phyloP scores from a whole-genome alignment of 2,797 vertebrate genomes.

The Micropoecilia bifurca region DNA sequence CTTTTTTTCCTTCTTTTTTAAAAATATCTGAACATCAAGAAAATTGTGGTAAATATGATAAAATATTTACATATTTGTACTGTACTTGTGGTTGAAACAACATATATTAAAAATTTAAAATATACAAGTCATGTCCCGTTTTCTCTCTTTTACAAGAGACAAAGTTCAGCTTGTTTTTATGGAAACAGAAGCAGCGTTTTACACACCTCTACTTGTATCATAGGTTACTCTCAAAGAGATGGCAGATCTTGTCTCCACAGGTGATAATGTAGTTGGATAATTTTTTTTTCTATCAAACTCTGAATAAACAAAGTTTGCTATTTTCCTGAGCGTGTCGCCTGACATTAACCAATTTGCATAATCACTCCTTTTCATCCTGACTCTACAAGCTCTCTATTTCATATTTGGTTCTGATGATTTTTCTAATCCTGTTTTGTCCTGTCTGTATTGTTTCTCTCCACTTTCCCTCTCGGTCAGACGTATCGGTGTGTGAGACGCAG shows the following conservation, averaged over 20 bases:
- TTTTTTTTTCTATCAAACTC: conserved; percentile 20
- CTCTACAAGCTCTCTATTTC: conserved; percentile 23
- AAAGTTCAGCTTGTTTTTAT: background rate
- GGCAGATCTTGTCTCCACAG: conserved; percentile 16
- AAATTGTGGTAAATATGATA: too few species aligned
- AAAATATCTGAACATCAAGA: too few species aligned
- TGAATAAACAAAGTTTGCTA: conserved; percentile 33
- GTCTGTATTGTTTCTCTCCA: conserved; percentile 49
- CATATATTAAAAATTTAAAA: background rate
- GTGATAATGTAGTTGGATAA: conserved; percentile 12
- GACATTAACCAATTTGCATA: conserved; percentile 46
- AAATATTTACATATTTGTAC: background rate
- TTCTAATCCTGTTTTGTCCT: conserved; percentile 37
- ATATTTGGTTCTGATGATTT: background rate
- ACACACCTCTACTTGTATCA: conserved; percentile 9
- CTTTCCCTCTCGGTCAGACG: conserved; percentile 50
- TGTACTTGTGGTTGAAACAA: background rate
- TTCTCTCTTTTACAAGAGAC: background rate
- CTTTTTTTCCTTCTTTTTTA: too few species aligned
- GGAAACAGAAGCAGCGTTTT: background rate
- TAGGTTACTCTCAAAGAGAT: conserved; percentile 26
- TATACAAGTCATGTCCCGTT: background rate
- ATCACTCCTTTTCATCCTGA: conserved; percentile 17
- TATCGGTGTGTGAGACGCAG: conserved; percentile 72
- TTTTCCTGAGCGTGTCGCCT: conserved; percentile 27